Evolutionary conservation across 2,113 vertebrate species (phyloP), one percentile per base, ranked within the genome.

Genomic region (Seriola quinqueradiata): DNA sequence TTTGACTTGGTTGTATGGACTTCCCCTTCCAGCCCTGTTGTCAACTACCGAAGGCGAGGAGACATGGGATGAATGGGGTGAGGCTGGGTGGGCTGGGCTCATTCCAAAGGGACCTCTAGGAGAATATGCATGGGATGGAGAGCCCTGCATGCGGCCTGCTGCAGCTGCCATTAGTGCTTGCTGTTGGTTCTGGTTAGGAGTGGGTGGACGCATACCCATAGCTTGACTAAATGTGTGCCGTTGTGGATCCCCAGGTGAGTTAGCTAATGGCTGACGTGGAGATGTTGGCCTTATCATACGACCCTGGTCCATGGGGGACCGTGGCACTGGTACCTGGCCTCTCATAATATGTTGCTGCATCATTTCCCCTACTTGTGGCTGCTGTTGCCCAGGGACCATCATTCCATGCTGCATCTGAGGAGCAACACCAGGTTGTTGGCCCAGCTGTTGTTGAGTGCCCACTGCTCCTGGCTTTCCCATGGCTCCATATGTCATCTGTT

Each of bases 401-500:
- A 94, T 84, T 13, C 92, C 90, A 28, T 94, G 91, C 87, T 92
- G 95, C 71, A 95, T 93, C 55, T 96, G 96, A 2, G 94, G 85
- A 87, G 81, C 13, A 85, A 89, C 79, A 74, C 91, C 85, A 84
- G 92, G 77, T 21, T 92, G 90, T 66, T 96, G 96, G 16, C 84
- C 90, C 1, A 94, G 70, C 60, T 95, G 94, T 13, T 92, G 94
- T 34, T 90, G 92, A 76, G 81, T 25, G 7, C 91, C 92, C 58
- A 87, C 82, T 48, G 73, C 71, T 80, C 88, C 93, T 36, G 92
- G 92, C 59, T 95, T 95, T 4, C 90, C 93, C 52, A 93, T 82
- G 46, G 86, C 75, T 6, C 87, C 91, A 78, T 90, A 95, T 8
- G 78, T 77, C 59, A 94, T 86, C 54, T 95, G 90, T 72, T 93